Evolutionary conservation across 64 coral and sea anemone species (phyloP).

Genomic region (Porites lutea): DNA sequence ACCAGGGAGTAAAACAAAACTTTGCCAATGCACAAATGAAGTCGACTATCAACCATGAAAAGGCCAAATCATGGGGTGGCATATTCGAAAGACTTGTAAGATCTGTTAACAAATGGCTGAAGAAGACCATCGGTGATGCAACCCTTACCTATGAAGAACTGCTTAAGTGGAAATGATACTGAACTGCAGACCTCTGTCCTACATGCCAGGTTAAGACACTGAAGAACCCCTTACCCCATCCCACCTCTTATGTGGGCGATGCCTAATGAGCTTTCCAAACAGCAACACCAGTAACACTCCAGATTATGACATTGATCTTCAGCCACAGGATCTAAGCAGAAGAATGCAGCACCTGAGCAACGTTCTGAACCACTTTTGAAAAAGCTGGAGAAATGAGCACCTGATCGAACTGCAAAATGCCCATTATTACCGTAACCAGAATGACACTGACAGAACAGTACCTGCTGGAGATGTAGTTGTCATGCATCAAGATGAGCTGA

Average conservation of each 20-base stretch:
- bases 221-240: not conserved
- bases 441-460: not conserved
- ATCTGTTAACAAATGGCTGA: constrained; percentile 9
- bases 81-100: constrained; percentile 12
- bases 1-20: not conserved
- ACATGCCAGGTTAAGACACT: not conserved
- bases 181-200: constrained; percentile 20
- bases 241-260: constrained; percentile 1
- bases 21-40: constrained; percentile 17
- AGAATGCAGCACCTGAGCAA: not conserved
- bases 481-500: not conserved
- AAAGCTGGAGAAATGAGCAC: constrained; percentile 7
- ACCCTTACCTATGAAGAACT: constrained; percentile 23
- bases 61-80: not conserved
- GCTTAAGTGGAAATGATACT: constrained; percentile 9
- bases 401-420: not conserved
- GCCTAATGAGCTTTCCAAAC: not conserved
- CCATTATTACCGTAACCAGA: not conserved
- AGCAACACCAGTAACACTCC: not conserved
- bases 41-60: constrained; percentile 33
- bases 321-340: not conserved
- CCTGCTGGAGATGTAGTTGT: constrained; percentile 9
- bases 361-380: not conserved
- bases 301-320: not conserved
- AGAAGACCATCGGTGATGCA: constrained; percentile 16